Evolutionary conservation across 2,113 vertebrate genomes (phyloP).

Genomic region (Rutilus rutilus): DNA sequence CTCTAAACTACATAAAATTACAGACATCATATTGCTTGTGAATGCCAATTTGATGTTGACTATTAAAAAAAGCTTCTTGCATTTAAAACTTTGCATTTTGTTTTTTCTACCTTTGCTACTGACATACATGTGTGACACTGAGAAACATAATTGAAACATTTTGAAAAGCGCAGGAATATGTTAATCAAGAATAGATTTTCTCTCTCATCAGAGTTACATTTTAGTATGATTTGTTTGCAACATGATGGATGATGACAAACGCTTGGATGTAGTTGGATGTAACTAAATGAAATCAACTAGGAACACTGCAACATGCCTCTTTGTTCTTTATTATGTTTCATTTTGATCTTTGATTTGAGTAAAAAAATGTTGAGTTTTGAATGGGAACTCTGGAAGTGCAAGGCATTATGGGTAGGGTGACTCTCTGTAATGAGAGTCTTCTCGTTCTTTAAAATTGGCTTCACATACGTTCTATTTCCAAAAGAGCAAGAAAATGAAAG

Average conservation of each 20-base stretch:
- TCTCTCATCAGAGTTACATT: conserved; percentile 70
- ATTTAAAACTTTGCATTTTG: background rate
- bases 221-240: conserved; percentile 52
- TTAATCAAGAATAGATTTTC: conserved; percentile 64
- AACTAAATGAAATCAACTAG: conserved; percentile 6
- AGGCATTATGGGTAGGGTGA: conserved; percentile 34
- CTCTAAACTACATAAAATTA: background rate
- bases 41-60: background rate
- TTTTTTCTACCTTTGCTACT: background rate
- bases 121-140: conserved; percentile 23
- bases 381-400: conserved; percentile 7
- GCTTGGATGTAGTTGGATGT: background rate
- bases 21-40: background rate
- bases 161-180: conserved; percentile 60
- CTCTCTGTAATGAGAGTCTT: conserved; percentile 25
- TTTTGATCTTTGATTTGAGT: conserved; percentile 2
- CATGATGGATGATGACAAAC: background rate
- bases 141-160: conserved; percentile 66
- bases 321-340: conserved; percentile 17
- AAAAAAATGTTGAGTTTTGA: background rate
- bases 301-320: background rate
- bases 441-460: conserved; percentile 15
- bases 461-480: conserved; percentile 28
- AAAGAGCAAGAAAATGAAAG: conserved; percentile 29
- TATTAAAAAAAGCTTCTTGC: background rate